Conservation (phyloP, 2,797 vertebrate genomes). For the Euphonia xanthogaster region DNA sequence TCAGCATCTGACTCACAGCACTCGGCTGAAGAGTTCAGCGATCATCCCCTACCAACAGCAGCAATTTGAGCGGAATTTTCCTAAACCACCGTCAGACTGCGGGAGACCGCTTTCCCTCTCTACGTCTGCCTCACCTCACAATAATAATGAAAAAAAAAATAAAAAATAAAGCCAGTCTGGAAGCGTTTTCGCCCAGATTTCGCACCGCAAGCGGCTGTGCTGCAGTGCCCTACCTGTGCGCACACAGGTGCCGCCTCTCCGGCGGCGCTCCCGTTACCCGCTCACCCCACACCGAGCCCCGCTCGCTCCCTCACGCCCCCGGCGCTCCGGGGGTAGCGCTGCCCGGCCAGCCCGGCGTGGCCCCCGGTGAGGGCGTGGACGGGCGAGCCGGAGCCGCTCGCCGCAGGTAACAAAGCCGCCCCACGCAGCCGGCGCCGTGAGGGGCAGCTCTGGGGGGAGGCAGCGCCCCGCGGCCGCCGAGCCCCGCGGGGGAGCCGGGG, state of each 20-base stretch:
- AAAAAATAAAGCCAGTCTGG: background rate
- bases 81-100: background rate
- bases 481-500: background rate
- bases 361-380: background rate
- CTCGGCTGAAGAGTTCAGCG: background rate
- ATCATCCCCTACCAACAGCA: background rate
- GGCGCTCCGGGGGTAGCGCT: fast-evolving
- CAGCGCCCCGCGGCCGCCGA: background rate
- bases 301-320: background rate
- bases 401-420: background rate
- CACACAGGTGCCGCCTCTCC: background rate
- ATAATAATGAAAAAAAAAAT: background rate
- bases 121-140: background rate
- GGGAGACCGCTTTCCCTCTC: background rate
- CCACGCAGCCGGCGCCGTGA: background rate
- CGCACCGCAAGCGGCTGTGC: fast-evolving
- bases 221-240: background rate
- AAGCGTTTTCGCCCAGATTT: background rate
- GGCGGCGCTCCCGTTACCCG: background rate
- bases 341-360: background rate
- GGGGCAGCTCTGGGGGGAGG: background rate
- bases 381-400: background rate
- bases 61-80: background rate
- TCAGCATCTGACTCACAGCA: background rate
- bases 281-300: background rate